Evolutionary conservation across 2,113 vertebrate genomes (phyloP).

Genomic region (Nesoenas mayeri): DNA sequence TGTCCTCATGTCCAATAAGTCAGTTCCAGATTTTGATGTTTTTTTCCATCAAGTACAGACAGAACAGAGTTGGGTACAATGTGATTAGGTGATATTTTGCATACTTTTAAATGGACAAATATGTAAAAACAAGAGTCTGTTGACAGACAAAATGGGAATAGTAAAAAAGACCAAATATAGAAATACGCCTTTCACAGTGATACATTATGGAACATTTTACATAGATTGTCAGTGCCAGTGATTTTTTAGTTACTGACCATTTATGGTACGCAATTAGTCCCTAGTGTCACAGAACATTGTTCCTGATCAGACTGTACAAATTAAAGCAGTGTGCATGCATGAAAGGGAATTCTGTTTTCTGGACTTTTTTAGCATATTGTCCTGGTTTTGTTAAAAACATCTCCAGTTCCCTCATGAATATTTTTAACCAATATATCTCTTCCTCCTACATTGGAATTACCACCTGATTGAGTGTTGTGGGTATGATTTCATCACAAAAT

Average conservation of each 20-base stretch:
- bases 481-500: background rate
- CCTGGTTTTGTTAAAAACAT: background rate
- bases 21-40: background rate
- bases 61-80: background rate
- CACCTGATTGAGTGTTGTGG: background rate
- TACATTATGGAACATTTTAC: background rate
- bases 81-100: background rate
- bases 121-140: background rate
- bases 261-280: accelerated
- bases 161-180: background rate
- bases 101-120: background rate
- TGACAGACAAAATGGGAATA: background rate
- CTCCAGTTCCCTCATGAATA: background rate
- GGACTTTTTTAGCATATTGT: background rate
- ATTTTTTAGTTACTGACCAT: background rate
- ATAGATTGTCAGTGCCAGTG: background rate
- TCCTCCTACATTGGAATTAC: background rate
- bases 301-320: background rate
- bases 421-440: background rate
- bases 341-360: background rate
- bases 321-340: background rate
- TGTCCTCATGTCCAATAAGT: background rate
- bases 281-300: background rate
- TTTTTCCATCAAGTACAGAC: background rate
- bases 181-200: background rate